Evolutionary conservation across 92 coral and sea anemone genomes (phyloP), one percentile per base, ranked within the genome.

Genomic region (Virgularia gustaviana): DNA sequence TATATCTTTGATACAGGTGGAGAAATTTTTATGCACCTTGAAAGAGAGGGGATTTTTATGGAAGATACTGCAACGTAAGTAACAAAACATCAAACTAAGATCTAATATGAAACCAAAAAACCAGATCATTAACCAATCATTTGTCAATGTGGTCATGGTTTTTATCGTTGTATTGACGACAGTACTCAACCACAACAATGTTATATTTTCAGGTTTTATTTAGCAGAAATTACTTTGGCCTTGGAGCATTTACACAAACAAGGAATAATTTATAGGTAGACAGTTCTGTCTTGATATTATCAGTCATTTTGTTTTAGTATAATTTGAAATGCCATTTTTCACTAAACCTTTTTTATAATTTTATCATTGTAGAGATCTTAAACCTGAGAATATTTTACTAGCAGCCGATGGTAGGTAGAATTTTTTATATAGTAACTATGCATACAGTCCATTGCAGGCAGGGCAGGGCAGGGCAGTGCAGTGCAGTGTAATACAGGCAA

Each of bases 21-120:
- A 33, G 98, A 92, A 71, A 79, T 92, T 73, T 92, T 92, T 49
- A 92, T 92, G 98, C 98, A 92, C 68, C 83, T 92, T 66, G 98
- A 92, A 70, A 76, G 98, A 47, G 98, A 92, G 67, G 98, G 98
- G 11, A 92, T 92, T 77, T 92, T 92, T 76, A 82, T 92, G 88
- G 98, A 92, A 72, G 98, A 92, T 55, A 92, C 98, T 2, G 98
- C 98, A 30, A 77, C 94, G 98, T 92, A 49, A 53, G 83, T 39
- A n/a, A 2, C 13, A 9, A 15, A 54, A 18, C 19, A 22, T 60
- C 37, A n/a, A n/a, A n/a, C n/a, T n/a, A n/a, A n/a, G n/a, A n/a
- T n/a, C n/a, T n/a, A n/a, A n/a, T n/a, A n/a, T n/a, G n/a, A n/a
- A n/a, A n/a, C n/a, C n/a, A n/a, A n/a, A n/a, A n/a, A n/a, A n/a